Evolutionary conservation across 2,797 vertebrate genomes (phyloP).

Genomic region (Botia kubotai): DNA sequence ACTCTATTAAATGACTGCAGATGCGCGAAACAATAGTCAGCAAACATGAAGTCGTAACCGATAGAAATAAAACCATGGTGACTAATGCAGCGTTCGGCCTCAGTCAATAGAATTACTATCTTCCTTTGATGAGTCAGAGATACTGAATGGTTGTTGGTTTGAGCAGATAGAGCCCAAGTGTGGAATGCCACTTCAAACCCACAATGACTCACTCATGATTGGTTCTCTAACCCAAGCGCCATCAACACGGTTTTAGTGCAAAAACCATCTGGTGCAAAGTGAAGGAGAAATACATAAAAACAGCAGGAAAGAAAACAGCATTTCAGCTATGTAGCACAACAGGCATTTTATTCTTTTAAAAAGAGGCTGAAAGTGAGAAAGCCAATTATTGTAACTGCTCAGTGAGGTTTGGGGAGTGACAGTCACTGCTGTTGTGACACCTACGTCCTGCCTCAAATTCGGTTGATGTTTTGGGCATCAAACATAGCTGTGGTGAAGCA

Average conservation of each 20-base stretch:
- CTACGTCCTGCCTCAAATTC: slow-evolving; percentile 1
- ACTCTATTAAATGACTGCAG: slow-evolving; percentile 50
- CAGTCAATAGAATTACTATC: slow-evolving; percentile 8
- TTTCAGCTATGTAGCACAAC: background rate
- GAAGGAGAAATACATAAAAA: slow-evolving; percentile 10
- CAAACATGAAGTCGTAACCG: background rate
- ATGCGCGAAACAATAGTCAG: slow-evolving; percentile 50
- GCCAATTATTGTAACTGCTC: slow-evolving; percentile 5
- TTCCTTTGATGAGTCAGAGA: slow-evolving; percentile 25
- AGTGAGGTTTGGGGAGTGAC: slow-evolving; percentile 4
- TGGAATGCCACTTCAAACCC: slow-evolving; percentile 67
- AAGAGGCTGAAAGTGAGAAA: background rate
- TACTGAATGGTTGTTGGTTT: slow-evolving; percentile 43
- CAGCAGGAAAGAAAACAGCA: slow-evolving; percentile 32
- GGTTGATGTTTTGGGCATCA: slow-evolving; percentile 15
- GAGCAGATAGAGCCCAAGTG: slow-evolving; percentile 57
- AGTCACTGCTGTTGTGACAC: background rate
- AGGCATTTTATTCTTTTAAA: slow-evolving; percentile 14
- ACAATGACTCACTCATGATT: slow-evolving; percentile 67
- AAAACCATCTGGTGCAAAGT: slow-evolving; percentile 41
- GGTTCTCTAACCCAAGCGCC: slow-evolving; percentile 22
- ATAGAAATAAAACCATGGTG: background rate
- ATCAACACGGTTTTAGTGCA: slow-evolving; percentile 38
- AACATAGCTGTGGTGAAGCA: slow-evolving; percentile 55
- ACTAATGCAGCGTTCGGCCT: background rate